phyloP scores from a whole-genome alignment of 1,140 invertebrate genomes.

The Theocolax elegans region DNA sequence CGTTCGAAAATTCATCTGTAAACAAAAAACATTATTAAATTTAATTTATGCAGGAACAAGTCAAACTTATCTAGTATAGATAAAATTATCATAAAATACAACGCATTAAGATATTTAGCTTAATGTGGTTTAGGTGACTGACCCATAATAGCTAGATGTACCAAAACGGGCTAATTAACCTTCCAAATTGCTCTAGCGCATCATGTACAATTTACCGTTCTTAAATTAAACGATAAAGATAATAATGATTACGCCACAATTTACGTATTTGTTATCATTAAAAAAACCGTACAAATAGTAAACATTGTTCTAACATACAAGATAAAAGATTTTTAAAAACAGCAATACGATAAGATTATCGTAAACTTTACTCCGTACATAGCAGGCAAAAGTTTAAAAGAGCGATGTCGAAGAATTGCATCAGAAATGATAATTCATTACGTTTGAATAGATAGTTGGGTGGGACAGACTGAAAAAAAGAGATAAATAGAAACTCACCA shows the following conservation, averaged over 20 bases:
- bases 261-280: no score
- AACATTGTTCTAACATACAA: no score
- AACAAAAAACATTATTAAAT: neutral
- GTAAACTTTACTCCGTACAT: no score
- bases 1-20: conserved; percentile 34
- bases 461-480: no score
- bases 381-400: no score
- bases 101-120: neutral
- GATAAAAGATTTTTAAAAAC: no score
- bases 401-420: no score
- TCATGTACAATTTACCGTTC: neutral
- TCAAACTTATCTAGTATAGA: neutral
- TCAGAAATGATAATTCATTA: no score
- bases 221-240: conserved; percentile 18
- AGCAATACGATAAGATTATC: no score
- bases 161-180: conserved; percentile 31
- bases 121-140: conserved; percentile 36
- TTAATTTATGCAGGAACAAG: neutral
- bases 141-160: conserved; percentile 7
- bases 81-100: no score
- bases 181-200: conserved; percentile 28
- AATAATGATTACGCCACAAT: neutral
- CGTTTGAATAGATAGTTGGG: no score
- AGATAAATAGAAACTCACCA: neutral
- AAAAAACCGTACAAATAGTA: no score